These are phyloP conservation scores for Therioaphis trifolii DNA, from an alignment of 2,888 invertebrate genomes.

Conservation along the genomic window DNA sequence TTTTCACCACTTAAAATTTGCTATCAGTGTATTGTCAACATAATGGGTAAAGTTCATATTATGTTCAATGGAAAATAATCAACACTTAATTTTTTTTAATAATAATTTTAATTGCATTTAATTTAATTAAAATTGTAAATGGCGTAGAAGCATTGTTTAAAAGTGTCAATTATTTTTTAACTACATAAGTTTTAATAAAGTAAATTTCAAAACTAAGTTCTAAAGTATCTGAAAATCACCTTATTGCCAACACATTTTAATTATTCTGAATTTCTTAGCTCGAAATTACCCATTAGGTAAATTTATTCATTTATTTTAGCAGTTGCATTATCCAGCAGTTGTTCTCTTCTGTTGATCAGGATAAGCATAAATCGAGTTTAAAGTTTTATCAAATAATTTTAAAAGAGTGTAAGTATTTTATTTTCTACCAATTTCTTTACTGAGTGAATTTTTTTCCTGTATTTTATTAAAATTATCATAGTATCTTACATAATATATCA, in stretches of 20 bases:
- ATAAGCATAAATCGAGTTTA: background rate
- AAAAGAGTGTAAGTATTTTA: background rate
- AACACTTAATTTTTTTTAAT: background rate
- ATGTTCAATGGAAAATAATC: constrained; percentile 1
- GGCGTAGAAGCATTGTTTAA: background rate
- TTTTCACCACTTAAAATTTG: too few species aligned
- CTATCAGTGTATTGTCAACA: too few species aligned
- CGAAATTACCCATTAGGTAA: background rate
- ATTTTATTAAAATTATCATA: too few species aligned
- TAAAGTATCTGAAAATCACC: background rate
- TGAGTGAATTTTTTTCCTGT: too few species aligned
- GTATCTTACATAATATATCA: constrained; percentile 1
- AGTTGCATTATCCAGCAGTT: background rate
- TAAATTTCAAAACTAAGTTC: background rate
- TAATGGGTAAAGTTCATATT: too few species aligned
- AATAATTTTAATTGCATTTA: background rate
- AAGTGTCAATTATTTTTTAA: background rate
- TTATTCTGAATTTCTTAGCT: constrained; percentile 10
- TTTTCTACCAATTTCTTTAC: background rate
- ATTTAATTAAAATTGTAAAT: background rate
- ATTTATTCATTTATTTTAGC: constrained; percentile 11
- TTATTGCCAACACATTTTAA: background rate
- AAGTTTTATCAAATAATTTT: background rate
- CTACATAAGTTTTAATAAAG: background rate
- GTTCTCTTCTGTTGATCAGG: too few species aligned